phyloP scores from a whole-genome alignment of 2,888 invertebrate genomes.

The Lepidochrysops patricia region DNA sequence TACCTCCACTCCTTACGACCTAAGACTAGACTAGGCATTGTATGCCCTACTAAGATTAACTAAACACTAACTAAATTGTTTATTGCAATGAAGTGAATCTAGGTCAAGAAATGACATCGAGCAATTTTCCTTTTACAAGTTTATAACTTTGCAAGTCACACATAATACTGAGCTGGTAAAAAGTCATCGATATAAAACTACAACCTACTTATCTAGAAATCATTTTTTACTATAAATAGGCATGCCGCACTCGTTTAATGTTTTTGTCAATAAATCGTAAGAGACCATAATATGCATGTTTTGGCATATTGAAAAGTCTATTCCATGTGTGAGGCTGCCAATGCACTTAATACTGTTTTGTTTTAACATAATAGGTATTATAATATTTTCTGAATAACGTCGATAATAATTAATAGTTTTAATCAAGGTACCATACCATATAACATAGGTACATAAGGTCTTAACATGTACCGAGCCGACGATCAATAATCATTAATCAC shows the following conservation, averaged over 20 bases:
- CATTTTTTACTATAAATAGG: no score
- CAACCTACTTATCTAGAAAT: slow-evolving; percentile 1
- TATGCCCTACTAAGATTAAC: not conserved
- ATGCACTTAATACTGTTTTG: not conserved
- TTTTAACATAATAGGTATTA: no score
- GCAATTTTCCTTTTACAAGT: not conserved
- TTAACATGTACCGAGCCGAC: no score
- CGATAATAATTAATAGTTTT: no score
- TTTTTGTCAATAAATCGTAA: no score
- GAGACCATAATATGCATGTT: no score
- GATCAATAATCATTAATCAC: not conserved
- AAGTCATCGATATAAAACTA: slow-evolving; percentile 29
- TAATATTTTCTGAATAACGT: no score
- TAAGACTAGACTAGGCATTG: not conserved
- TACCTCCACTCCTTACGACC: not conserved
- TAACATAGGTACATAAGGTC: not conserved
- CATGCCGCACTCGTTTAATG: no score
- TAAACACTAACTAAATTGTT: not conserved
- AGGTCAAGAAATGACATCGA: not conserved
- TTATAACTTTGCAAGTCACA: not conserved
- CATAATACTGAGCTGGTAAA: slow-evolving; percentile 56
- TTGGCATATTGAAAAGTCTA: no score
- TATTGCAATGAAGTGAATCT: not conserved
- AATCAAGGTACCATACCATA: not conserved
- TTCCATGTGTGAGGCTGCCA: no score